Percentiles rank a stretch among this genome's conserved stretches.
Conservation (phyloP, 2,113 vertebrate species). For the Gymnocephalus cernua region DNA sequence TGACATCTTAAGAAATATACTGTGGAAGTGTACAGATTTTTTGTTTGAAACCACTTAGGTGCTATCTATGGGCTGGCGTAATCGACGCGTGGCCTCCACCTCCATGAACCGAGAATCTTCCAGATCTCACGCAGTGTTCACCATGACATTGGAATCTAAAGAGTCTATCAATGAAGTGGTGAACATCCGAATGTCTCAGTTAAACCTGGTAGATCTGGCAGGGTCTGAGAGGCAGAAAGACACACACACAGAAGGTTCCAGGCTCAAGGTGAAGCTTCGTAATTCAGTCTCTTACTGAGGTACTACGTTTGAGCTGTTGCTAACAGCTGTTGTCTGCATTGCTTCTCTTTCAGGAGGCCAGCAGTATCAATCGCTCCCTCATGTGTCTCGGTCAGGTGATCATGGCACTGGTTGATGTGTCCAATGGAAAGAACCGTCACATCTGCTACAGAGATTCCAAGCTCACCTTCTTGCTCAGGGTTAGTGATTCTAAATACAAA, state of each 20-base stretch:
- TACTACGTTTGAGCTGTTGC: background rate
- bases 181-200: slow-evolving; percentile 93
- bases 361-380: slow-evolving; percentile 95
- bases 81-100: slow-evolving; percentile 94
- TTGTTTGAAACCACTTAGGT: slow-evolving; percentile 82
- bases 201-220: slow-evolving; percentile 96
- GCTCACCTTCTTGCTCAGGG: slow-evolving; percentile 94
- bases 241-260: slow-evolving; percentile 91
- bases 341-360: slow-evolving; percentile 88
- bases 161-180: slow-evolving; percentile 90
- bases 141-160: slow-evolving; percentile 94
- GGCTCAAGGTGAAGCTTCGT: slow-evolving; percentile 88
- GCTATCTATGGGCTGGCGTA: slow-evolving; percentile 93
- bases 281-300: background rate
- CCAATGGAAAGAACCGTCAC: slow-evolving; percentile 93
- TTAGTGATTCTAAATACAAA: slow-evolving; percentile 60
- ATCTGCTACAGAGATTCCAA: slow-evolving; percentile 96
- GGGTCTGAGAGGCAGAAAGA: slow-evolving; percentile 97
- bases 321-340: slow-evolving; percentile 10
- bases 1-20: background rate
- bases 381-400: slow-evolving; percentile 97
- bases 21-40: background rate
- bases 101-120: slow-evolving; percentile 99
- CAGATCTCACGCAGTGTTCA: slow-evolving; percentile 96
- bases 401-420: slow-evolving; percentile 93